These are phyloP conservation scores for Bombus balteatus DNA, from an alignment of 1,140 invertebrate genomes.

Conservation along the genomic window DNA sequence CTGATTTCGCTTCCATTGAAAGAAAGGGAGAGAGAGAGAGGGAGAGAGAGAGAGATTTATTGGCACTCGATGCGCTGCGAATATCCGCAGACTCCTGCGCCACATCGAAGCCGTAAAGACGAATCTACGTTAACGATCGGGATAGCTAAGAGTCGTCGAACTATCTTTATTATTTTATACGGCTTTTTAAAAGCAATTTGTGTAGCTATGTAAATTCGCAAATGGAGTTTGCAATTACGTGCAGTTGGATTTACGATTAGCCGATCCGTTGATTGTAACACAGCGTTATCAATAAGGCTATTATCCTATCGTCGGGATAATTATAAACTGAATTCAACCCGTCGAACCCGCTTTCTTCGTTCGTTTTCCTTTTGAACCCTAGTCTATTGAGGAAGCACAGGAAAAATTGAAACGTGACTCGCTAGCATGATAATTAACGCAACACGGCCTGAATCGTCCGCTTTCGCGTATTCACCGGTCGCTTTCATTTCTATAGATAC, in stretches of 20 bases:
- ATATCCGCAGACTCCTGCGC: neutral
- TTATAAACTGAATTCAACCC: conserved; percentile 12
- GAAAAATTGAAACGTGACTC: conserved; percentile 67
- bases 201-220: neutral
- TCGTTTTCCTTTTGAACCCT: neutral
- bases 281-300: neutral
- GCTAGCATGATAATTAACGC: conserved; percentile 68
- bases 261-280: too few relatives aligned
- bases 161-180: neutral
- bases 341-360: neutral
- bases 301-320: conserved; percentile 3
- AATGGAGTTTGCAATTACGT: neutral
- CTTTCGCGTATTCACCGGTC: conserved; percentile 39
- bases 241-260: neutral
- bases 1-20: neutral
- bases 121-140: neutral
- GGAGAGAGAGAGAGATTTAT: conserved; percentile 18
- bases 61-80: neutral
- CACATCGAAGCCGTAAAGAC: neutral
- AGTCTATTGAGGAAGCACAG: conserved; percentile 58
- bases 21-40: neutral
- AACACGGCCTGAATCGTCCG: conserved; percentile 51
- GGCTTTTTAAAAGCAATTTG: neutral
- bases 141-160: neutral
- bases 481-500: conserved; percentile 35